Percentiles rank a stretch among this genome's conserved stretches.
Evolutionary conservation across 2,113 vertebrate genomes (phyloP).

Genomic region (Cairina moschata): DNA sequence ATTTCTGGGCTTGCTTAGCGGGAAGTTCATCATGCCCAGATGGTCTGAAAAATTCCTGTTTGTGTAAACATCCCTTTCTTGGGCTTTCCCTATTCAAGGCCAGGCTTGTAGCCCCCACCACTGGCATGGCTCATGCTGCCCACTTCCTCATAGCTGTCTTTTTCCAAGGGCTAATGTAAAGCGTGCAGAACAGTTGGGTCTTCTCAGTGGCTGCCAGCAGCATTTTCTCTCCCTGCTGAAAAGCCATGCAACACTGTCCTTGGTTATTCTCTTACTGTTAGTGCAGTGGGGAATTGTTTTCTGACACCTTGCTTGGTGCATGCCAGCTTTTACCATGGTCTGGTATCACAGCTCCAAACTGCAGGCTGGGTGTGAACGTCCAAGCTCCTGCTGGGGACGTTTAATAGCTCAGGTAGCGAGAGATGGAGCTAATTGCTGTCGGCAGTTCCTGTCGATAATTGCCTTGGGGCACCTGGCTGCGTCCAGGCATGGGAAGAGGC

Average conservation of each 20-base stretch:
- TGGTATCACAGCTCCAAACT: fast-evolving
- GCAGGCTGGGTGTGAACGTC: background rate
- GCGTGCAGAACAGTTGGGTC: fast-evolving
- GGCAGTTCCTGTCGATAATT: fast-evolving
- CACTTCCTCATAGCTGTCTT: background rate
- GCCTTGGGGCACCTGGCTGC: background rate
- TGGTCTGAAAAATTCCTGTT: background rate
- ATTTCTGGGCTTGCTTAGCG: background rate
- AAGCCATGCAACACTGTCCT: fast-evolving
- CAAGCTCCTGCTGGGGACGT: fast-evolving
- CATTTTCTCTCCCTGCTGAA: background rate
- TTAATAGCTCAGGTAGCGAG: fast-evolving
- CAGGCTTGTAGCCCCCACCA: background rate
- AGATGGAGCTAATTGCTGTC: fast-evolving
- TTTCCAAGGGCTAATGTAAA: background rate
- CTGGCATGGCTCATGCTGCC: background rate
- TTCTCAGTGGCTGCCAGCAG: background rate
- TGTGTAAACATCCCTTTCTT: background rate
- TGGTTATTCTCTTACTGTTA: background rate
- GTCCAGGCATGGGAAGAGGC: background rate
- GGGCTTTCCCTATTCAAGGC: background rate
- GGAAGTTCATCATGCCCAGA: background rate
- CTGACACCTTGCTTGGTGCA: background rate
- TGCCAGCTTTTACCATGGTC: background rate
- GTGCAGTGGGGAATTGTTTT: background rate